phyloP scores from a whole-genome alignment of 2,113 vertebrate genomes.

The Phalacrocorax aristotelis region DNA sequence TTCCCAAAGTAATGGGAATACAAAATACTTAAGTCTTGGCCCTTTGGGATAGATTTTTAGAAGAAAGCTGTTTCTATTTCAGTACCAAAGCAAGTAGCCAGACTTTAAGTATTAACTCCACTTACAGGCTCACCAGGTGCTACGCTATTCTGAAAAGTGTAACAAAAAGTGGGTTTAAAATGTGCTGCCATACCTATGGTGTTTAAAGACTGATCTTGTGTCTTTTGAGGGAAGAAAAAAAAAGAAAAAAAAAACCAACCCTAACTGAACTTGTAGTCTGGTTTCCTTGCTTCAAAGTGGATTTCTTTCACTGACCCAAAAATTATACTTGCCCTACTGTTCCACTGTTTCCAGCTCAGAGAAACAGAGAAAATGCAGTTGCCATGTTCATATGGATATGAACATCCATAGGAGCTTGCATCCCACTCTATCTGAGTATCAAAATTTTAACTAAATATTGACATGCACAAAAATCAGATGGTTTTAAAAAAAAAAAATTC shows the following conservation, averaged over 20 bases:
- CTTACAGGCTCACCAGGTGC: not conserved
- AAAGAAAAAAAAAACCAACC: no score
- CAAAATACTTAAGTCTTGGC: not conserved
- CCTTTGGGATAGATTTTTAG: not conserved
- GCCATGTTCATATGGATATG: not conserved
- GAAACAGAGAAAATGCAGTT: not conserved
- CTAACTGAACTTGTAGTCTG: not conserved
- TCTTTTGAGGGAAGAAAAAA: not conserved
- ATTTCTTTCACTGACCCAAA: not conserved
- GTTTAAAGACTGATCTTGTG: not conserved
- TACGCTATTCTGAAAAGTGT: not conserved
- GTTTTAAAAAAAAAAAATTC: not conserved
- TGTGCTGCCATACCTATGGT: not conserved
- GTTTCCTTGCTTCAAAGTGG: slow-evolving; percentile 23
- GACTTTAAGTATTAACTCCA: not conserved
- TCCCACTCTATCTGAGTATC: not conserved
- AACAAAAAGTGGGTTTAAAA: not conserved
- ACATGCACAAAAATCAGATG: not conserved
- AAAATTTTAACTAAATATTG: not conserved
- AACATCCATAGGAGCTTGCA: not conserved
- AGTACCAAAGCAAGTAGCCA: not conserved
- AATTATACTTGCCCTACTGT: not conserved
- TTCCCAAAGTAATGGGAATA: not conserved
- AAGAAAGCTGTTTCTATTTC: not conserved
- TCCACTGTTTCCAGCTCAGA: not conserved